Conservation (phyloP, 2,888 invertebrate genomes). For the Drosophila flavopinicola region DNA sequence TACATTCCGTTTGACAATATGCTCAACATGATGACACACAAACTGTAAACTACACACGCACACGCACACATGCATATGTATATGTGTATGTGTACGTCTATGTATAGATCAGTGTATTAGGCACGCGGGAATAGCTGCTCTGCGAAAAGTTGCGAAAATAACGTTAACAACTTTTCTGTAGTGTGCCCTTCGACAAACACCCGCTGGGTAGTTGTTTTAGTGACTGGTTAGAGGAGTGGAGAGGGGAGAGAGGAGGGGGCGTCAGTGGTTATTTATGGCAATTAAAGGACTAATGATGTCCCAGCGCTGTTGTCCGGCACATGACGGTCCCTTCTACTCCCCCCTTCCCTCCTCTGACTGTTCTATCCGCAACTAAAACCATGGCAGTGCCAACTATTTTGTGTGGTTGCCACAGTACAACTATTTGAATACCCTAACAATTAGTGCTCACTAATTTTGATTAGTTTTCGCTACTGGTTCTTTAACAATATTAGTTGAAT, state of each 20-base stretch:
- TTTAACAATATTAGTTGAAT: neutral
- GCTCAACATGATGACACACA: slow-evolving; percentile 63
- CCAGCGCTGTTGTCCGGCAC: slow-evolving; percentile 62
- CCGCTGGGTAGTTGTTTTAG: neutral
- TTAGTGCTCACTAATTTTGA: neutral
- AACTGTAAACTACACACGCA: slow-evolving; percentile 49
- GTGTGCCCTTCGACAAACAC: slow-evolving; percentile 21
- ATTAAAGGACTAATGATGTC: slow-evolving; percentile 82
- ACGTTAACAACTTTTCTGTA: slow-evolving; percentile 76
- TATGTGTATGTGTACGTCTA: slow-evolving; percentile 2
- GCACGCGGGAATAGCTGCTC: slow-evolving; percentile 68
- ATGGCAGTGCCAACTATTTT: slow-evolving; percentile 40
- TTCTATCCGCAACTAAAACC: slow-evolving; percentile 36
- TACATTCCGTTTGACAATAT: slow-evolving; percentile 54
- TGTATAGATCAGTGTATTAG: slow-evolving; percentile 53
- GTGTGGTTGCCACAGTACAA: slow-evolving; percentile 26
- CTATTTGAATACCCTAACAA: slow-evolving; percentile 43
- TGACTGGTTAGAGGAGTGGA: neutral
- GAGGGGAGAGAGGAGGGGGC: slow-evolving; percentile 6
- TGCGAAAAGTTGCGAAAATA: slow-evolving; percentile 70
- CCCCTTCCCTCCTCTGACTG: slow-evolving; percentile 27
- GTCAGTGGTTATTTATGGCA: slow-evolving; percentile 80
- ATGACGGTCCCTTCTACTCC: too few species aligned
- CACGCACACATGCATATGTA: slow-evolving; percentile 7
- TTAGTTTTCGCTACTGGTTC: too few species aligned